These are phyloP conservation scores for Notarius lentiginosus DNA, from an alignment of 2,113 vertebrate genomes.

Conservation along the genomic window DNA sequence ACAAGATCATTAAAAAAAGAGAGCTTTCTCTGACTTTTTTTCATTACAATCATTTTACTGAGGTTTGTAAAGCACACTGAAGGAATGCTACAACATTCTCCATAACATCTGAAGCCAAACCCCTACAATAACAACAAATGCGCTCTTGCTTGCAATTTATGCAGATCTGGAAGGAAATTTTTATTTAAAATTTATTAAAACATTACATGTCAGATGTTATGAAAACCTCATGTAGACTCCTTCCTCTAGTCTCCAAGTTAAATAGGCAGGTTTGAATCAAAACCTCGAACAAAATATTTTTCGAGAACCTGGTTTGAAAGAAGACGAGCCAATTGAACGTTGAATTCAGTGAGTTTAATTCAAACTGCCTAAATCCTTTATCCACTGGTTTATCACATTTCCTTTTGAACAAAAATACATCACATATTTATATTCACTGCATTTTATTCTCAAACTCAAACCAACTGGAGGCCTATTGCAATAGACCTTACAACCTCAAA, in stretches of 20 bases:
- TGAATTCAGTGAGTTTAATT: conserved; percentile 41
- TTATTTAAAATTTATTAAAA: not conserved
- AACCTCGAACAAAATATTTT: not conserved
- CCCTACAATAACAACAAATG: not conserved
- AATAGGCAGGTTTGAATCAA: conserved; percentile 7
- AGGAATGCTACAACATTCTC: conserved; percentile 45
- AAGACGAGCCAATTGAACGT: conserved; percentile 5
- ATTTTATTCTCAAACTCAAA: conserved; percentile 46
- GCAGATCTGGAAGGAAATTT: not conserved
- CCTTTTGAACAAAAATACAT: conserved; percentile 43
- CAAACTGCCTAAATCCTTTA: conserved; percentile 36
- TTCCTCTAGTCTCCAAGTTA: conserved; percentile 11
- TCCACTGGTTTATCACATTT: conserved; percentile 33
- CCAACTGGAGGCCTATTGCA: conserved; percentile 35
- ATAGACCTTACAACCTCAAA: conserved; percentile 34
- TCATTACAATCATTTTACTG: conserved; percentile 42
- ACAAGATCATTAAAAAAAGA: conserved; percentile 50
- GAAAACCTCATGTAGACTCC: conserved; percentile 36
- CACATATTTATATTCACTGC: conserved; percentile 41
- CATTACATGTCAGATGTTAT: conserved; percentile 22
- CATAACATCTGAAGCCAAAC: conserved; percentile 26
- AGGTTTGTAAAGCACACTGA: conserved; percentile 5
- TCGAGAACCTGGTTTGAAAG: not conserved
- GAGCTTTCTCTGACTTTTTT: conserved; percentile 35
- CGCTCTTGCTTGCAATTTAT: not conserved